phyloP scores from a whole-genome alignment of 2,113 vertebrate genomes.

The Leuciscus idus region DNA sequence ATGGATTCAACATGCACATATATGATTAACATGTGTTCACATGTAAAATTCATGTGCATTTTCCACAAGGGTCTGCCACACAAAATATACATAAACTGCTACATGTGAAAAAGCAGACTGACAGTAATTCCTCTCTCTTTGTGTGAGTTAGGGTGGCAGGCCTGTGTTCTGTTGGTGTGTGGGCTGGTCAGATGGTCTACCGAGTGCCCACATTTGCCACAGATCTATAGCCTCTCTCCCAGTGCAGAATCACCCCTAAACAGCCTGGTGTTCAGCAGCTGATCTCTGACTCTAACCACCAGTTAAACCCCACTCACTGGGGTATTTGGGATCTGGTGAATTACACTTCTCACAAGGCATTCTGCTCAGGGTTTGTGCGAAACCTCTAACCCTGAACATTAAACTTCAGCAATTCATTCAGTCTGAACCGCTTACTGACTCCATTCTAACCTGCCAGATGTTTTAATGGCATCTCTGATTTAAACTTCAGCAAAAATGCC shows the following conservation, averaged over 20 bases:
- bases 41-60: constrained; percentile 25
- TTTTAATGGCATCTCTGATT: background rate
- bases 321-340: constrained; percentile 22
- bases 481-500: background rate
- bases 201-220: constrained; percentile 74
- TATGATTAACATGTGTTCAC: constrained; percentile 17
- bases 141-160: constrained; percentile 57
- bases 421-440: background rate
- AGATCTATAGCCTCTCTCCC: constrained; percentile 75
- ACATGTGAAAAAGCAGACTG: background rate
- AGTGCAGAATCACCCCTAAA: constrained; percentile 28
- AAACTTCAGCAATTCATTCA: background rate
- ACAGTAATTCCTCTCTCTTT: background rate
- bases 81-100: background rate
- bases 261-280: constrained; percentile 9
- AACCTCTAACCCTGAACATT: constrained; percentile 8
- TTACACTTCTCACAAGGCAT: constrained; percentile 9
- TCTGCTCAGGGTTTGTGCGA: background rate
- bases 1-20: constrained; percentile 4
- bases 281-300: constrained; percentile 28
- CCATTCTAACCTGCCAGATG: background rate
- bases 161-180: constrained; percentile 77
- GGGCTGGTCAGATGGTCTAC: constrained; percentile 72
- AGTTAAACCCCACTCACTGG: constrained; percentile 16
- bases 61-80: background rate